phyloP scores from a whole-genome alignment of 2,797 vertebrate genomes.

The Garrulus glandarius region DNA sequence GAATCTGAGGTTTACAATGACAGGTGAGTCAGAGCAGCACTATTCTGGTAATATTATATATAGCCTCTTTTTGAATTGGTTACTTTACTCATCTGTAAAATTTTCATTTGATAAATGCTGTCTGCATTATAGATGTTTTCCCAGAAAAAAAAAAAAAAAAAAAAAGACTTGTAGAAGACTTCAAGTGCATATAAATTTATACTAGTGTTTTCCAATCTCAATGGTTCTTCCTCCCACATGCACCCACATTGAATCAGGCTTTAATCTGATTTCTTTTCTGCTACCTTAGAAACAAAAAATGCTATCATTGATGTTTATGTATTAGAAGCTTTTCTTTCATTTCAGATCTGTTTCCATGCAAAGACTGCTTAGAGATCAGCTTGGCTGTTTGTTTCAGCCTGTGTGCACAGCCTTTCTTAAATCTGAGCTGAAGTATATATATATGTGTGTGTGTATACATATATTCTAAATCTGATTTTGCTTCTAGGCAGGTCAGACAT shows the following conservation, averaged over 20 bases:
- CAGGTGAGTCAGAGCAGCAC: neutral
- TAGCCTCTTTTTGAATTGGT: neutral
- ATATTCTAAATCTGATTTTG: neutral
- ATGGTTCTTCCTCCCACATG: neutral
- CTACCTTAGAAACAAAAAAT: neutral
- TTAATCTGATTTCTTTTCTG: neutral
- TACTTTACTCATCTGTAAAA: neutral
- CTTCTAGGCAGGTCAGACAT: neutral
- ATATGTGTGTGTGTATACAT: accelerated
- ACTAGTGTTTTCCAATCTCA: neutral
- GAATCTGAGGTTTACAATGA: neutral
- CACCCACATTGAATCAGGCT: neutral
- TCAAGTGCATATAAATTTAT: neutral
- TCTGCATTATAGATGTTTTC: neutral
- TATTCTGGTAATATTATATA: neutral
- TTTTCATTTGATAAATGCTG: neutral
- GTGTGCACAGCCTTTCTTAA: neutral
- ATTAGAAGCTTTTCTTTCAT: neutral
- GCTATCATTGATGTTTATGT: neutral
- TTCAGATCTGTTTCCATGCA: neutral
- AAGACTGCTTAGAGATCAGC: neutral
- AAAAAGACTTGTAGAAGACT: neutral
- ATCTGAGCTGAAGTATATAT: neutral
- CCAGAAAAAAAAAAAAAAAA: neutral
- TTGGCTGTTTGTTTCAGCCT: neutral